Evolutionary conservation across 2,113 vertebrate species (phyloP), one percentile per base, ranked within the genome.

Genomic region (Sebastes schlegelii): DNA sequence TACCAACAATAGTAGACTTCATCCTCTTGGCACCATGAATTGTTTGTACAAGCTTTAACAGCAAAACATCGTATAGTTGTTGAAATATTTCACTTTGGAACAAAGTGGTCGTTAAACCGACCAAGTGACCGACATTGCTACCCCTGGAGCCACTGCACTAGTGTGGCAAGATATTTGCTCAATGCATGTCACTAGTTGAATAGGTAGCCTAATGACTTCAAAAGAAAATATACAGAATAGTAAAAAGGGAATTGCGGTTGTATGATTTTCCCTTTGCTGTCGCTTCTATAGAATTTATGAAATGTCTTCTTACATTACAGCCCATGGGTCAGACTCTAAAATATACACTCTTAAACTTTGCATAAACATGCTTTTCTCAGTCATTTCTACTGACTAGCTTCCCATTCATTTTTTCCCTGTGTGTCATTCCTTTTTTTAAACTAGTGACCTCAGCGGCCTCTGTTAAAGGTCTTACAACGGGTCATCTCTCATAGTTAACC

Each of bases 321-420:
- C 63, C 77, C 51, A 60, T 57, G 71, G 69, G 74, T 77, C 82
- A 86, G 80, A 70, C 72, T 67, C 17, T 42, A 70, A 43, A 66
- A 79, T 51, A 86, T 88, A 90, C 74, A 88, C 43, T 26, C 42
- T 48, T 67, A 51, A 74, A 71, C 49, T 57, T 46, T 49, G 10
- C 34, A 71, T 78, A 85, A 92, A 90, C 84, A 89, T 86, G 69
- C 72, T 78, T 91, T 84, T 83, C 14, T 80, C 61, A 46, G 63
- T 86, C 1, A 74, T 74, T 75, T 58, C 13, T 7, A 46, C 45
- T 58, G 58, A 86, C 40, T 55, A 61, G 63, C 57, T 51, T 88
- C 45, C 48, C 69, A 73, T 72, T 85, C 6, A 72, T 26, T 80
- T 72, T 64, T 61, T 63, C 26, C 52, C 9, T 51, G 19, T 21